Conservation (phyloP, 2,797 vertebrate genomes). For the Rhadinocentrus ornatus region DNA sequence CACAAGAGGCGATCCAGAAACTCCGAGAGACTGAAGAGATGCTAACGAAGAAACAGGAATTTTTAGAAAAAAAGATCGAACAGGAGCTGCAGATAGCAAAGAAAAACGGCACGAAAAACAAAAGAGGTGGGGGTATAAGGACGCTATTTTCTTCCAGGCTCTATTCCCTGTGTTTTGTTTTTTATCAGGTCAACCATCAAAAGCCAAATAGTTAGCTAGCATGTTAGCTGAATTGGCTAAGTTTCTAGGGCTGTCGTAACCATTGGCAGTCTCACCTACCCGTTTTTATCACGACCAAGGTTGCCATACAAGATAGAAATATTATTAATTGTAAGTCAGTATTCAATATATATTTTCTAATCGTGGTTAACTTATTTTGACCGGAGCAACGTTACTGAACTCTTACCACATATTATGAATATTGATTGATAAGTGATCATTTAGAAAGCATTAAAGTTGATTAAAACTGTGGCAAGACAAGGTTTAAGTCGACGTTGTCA, state of each 20-base stretch:
- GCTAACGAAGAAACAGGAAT: constrained; percentile 97
- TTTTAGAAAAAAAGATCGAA: constrained; percentile 95
- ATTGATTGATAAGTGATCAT: neutral
- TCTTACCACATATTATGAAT: neutral
- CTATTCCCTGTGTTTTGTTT: rapidly evolving
- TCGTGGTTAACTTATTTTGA: neutral
- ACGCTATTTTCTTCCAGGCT: rapidly evolving
- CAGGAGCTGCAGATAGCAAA: constrained; percentile 92
- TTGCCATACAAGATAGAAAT: neutral
- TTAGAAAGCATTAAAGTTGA: neutral
- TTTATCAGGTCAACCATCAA: neutral
- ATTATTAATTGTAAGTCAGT: neutral
- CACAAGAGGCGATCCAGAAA: constrained; percentile 96
- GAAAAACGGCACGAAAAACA: constrained; percentile 97
- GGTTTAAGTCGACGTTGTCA: too few relatives aligned
- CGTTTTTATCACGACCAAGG: neutral
- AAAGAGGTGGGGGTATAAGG: constrained; percentile 86
- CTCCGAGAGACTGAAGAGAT: constrained; percentile 97
- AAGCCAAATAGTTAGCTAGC: constrained; percentile 54
- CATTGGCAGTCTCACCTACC: constrained; percentile 23
- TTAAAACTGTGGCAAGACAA: constrained; percentile 23
- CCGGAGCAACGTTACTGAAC: too few relatives aligned
- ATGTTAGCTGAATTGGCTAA: constrained; percentile 61
- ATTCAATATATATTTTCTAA: neutral
- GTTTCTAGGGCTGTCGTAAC: constrained; percentile 40